Evolutionary conservation across 1,140 invertebrate species (phyloP).

Genomic region (Drosophila kurseongensis): DNA sequence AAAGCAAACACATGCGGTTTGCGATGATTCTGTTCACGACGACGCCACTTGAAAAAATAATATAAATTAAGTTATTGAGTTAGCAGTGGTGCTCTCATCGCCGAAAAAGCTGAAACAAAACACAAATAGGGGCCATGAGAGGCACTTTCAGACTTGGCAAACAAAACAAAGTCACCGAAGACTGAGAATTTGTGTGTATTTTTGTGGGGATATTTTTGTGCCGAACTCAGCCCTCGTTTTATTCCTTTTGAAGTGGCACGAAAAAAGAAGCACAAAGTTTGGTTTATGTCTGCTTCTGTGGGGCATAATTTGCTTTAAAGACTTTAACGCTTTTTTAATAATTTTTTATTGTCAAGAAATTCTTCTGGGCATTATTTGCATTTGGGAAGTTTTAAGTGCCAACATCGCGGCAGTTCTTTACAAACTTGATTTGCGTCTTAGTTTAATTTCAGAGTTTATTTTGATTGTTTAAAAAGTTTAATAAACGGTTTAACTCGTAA

Average conservation of each 20-base stretch:
- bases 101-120: slow-evolving; percentile 32
- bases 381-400: slow-evolving; percentile 54
- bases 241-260: slow-evolving; percentile 73
- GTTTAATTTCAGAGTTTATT: slow-evolving; percentile 51
- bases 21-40: slow-evolving; percentile 34
- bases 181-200: slow-evolving; percentile 58
- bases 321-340: slow-evolving; percentile 79
- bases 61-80: slow-evolving; percentile 76
- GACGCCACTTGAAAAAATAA: slow-evolving; percentile 58
- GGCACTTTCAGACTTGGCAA: slow-evolving; percentile 48
- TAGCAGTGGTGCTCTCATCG: slow-evolving; percentile 34
- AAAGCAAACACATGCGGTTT: slow-evolving; percentile 41
- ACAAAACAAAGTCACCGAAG: slow-evolving; percentile 38
- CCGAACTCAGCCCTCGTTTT: slow-evolving; percentile 45
- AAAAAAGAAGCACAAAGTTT: slow-evolving; percentile 52
- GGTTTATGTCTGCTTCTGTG: slow-evolving; percentile 54
- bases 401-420: slow-evolving; percentile 8
- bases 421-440: slow-evolving; percentile 31
- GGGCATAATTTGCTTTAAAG: slow-evolving; percentile 69
- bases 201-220: slow-evolving; percentile 53
- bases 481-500: slow-evolving; percentile 17
- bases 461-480: slow-evolving; percentile 30
- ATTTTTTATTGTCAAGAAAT: slow-evolving; percentile 70
- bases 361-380: slow-evolving; percentile 29
- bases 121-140: slow-evolving; percentile 35